phyloP scores from a whole-genome alignment of 2,113 vertebrate genomes.

The Dromas ardeola region DNA sequence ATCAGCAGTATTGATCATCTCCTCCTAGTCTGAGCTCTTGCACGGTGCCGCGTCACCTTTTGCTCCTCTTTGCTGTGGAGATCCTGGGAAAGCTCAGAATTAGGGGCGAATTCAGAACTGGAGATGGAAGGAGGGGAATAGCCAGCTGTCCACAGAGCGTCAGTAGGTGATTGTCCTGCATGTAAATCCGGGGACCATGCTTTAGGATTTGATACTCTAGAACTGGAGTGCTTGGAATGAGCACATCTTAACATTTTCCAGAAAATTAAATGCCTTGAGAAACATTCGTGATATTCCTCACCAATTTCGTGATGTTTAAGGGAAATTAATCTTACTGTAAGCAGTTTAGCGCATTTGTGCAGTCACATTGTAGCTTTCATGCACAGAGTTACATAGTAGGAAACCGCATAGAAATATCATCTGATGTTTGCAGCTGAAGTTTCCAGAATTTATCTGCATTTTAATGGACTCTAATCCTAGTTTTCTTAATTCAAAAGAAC shows the following conservation, averaged over 20 bases:
- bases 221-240: neutral
- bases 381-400: neutral
- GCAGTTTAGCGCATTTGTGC: neutral
- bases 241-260: neutral
- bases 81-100: neutral
- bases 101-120: neutral
- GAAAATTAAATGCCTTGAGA: neutral
- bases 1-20: neutral
- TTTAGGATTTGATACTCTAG: neutral
- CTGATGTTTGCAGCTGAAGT: neutral
- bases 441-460: neutral
- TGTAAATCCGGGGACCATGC: fast-evolving
- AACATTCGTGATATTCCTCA: neutral
- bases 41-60: neutral
- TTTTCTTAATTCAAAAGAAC: neutral
- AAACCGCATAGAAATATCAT: neutral
- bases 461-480: neutral
- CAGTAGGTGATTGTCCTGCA: neutral
- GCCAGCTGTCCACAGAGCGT: neutral
- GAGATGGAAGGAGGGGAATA: neutral
- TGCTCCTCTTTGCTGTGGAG: neutral
- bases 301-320: neutral
- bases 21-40: neutral
- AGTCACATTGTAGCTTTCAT: neutral
- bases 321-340: neutral